Conservation (phyloP, 2,888 invertebrate species). For the Cepaea hortensis region DNA sequence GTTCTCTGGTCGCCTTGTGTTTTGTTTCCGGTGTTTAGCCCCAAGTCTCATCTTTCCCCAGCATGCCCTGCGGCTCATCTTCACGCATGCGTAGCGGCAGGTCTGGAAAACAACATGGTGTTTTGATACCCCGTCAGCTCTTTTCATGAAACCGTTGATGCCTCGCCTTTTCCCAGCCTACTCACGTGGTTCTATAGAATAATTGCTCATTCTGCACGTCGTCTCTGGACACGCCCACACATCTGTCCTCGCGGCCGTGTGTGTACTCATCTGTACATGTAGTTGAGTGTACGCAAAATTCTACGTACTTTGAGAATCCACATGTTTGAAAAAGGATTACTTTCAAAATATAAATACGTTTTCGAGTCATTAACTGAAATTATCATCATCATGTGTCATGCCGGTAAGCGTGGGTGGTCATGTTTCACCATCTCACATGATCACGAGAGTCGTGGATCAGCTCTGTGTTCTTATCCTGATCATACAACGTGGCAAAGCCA, state of each 20-base stretch:
- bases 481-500: too few relatives aligned
- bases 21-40: constrained; percentile 1
- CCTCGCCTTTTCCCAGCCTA: constrained; percentile 33
- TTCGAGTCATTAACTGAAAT: too few relatives aligned
- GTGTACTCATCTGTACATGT: not conserved
- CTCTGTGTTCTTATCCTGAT: too few relatives aligned
- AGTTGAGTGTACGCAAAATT: not conserved
- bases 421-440: too few relatives aligned
- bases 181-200: constrained; percentile 46
- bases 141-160: constrained; percentile 21
- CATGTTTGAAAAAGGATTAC: too few relatives aligned
- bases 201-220: constrained; percentile 45
- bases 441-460: too few relatives aligned
- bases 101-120: constrained; percentile 39
- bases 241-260: constrained; percentile 38
- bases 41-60: not conserved
- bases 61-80: constrained; percentile 35
- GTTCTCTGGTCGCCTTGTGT: not conserved
- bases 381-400: too few relatives aligned
- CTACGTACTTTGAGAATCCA: not conserved
- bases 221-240: constrained; percentile 26
- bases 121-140: constrained; percentile 43
- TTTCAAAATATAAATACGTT: too few relatives aligned
- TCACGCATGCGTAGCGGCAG: constrained; percentile 47
- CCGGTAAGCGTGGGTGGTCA: too few relatives aligned